Conservation (phyloP, 2,797 vertebrate species). For the Tiaroga cobitis region DNA sequence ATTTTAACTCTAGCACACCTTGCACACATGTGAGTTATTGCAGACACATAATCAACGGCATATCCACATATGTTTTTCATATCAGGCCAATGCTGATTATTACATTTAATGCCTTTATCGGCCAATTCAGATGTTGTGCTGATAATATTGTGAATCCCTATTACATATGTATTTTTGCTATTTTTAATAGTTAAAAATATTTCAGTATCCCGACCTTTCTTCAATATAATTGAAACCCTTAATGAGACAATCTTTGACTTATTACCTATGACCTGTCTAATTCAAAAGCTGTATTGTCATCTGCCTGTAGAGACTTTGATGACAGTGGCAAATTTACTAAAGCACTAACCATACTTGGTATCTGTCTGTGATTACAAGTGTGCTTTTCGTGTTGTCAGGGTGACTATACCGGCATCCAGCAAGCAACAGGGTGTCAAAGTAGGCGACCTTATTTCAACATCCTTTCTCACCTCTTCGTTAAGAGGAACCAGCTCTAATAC, state of each 20-base stretch:
- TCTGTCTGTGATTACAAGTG: slow-evolving; percentile 20
- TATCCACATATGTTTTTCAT: no score
- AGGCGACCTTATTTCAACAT: slow-evolving; percentile 58
- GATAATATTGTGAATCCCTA: not conserved
- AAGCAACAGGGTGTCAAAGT: slow-evolving; percentile 28
- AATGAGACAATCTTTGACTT: not conserved
- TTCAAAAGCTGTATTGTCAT: slow-evolving; percentile 14
- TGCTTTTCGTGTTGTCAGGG: slow-evolving; percentile 57
- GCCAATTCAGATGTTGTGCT: no score
- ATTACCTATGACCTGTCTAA: not conserved
- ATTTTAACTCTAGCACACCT: not conserved
- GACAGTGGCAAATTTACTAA: not conserved
- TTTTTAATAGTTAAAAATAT: no score
- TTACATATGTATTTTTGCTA: not conserved
- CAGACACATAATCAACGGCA: no score
- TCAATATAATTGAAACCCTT: not conserved
- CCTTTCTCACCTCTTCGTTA: slow-evolving; percentile 52
- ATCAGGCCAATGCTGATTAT: no score
- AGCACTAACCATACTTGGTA: not conserved
- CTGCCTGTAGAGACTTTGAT: slow-evolving; percentile 3
- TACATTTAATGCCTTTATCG: no score
- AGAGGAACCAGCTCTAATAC: slow-evolving; percentile 20
- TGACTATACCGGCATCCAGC: slow-evolving; percentile 45
- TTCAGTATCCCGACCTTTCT: not conserved
- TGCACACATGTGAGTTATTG: not conserved